These are phyloP conservation scores for Drosophila meridionalis DNA, from an alignment of 2,888 invertebrate genomes.

Conservation along the genomic window DNA sequence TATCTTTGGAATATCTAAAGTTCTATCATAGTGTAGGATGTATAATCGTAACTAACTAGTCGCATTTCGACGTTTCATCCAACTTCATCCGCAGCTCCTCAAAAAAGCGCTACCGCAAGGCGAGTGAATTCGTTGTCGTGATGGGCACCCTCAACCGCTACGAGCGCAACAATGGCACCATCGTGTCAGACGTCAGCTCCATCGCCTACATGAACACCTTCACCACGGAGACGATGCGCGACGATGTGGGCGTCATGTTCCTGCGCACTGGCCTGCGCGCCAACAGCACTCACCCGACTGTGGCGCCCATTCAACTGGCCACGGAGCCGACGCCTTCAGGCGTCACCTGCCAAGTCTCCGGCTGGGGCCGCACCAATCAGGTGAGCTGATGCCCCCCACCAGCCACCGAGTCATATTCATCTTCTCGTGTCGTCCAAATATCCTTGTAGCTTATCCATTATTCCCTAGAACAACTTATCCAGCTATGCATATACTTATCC, in stretches of 20 bases:
- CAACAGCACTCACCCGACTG: slow-evolving; percentile 66
- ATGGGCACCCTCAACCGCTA: slow-evolving; percentile 83
- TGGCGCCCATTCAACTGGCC: slow-evolving; percentile 70
- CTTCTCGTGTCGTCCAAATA: not conserved
- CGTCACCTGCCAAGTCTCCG: slow-evolving; percentile 78
- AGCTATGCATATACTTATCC: too few species aligned
- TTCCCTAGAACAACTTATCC: too few species aligned
- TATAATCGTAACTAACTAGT: not conserved
- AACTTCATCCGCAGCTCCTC: slow-evolving; percentile 51
- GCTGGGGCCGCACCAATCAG: slow-evolving; percentile 82
- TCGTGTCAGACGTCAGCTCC: slow-evolving; percentile 77
- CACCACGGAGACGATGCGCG: slow-evolving; percentile 75
- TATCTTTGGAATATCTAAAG: not conserved
- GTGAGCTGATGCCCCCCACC: slow-evolving; percentile 47
- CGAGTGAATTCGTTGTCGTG: slow-evolving; percentile 81
- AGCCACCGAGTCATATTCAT: not conserved
- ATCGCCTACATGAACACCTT: slow-evolving; percentile 79
- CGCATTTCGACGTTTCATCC: not conserved
- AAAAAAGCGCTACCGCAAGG: slow-evolving; percentile 74
- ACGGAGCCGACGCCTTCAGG: slow-evolving; percentile 60
- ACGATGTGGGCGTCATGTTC: slow-evolving; percentile 83
- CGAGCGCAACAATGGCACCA: slow-evolving; percentile 72
- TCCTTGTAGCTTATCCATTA: not conserved
- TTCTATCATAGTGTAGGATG: not conserved
- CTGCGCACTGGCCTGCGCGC: slow-evolving; percentile 63